Evolutionary conservation across 1,140 invertebrate species (phyloP).

Genomic region (Phocides pigmalion): DNA sequence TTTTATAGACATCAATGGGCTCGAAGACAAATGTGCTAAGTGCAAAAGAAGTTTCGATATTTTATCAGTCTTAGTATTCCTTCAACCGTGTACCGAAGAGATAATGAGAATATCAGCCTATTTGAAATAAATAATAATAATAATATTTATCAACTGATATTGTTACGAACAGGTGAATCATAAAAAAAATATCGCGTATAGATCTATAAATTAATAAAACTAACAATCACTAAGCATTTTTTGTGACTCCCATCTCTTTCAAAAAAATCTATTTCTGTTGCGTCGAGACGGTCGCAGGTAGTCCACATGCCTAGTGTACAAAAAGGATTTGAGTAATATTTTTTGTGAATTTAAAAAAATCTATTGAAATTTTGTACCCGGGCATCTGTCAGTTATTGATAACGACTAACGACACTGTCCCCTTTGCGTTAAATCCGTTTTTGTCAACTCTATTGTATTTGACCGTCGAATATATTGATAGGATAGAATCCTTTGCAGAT

Average conservation of each 20-base stretch:
- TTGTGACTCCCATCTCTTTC: background rate
- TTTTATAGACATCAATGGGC: too few relatives aligned
- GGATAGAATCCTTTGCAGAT: background rate
- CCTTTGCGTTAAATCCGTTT: background rate
- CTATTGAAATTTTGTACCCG: conserved; percentile 25
- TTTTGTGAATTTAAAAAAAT: conserved; percentile 22
- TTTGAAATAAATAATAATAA: too few relatives aligned
- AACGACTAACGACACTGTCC: conserved; percentile 11
- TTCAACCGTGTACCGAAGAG: too few relatives aligned
- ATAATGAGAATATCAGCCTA: too few relatives aligned
- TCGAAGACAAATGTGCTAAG: too few relatives aligned
- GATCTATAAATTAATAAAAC: conserved; percentile 13
- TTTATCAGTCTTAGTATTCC: too few relatives aligned
- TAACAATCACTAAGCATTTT: conserved; percentile 28
- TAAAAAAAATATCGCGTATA: background rate
- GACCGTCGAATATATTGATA: background rate
- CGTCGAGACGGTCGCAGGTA: conserved; percentile 44
- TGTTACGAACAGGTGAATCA: background rate
- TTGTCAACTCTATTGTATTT: conserved; percentile 5
- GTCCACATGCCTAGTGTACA: conserved; percentile 36
- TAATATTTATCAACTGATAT: background rate
- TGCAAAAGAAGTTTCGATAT: too few relatives aligned
- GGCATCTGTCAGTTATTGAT: conserved; percentile 25
- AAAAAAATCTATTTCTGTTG: conserved; percentile 13
- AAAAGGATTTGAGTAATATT: conserved; percentile 23